phyloP scores from a whole-genome alignment of 2,888 invertebrate genomes.

The Yponomeuta cagnagella region DNA sequence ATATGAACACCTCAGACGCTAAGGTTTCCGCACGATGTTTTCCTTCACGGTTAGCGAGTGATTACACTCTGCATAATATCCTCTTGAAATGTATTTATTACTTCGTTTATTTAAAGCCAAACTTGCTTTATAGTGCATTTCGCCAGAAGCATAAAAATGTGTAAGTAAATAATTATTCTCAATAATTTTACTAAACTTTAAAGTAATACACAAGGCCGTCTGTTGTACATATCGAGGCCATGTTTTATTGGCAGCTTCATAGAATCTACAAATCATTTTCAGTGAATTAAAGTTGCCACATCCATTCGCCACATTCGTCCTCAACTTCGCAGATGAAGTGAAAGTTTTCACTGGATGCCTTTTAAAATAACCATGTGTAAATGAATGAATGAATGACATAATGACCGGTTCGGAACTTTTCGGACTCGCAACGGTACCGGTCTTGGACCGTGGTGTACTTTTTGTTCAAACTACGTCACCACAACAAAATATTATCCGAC shows the following conservation, averaged over 20 bases:
- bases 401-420: conserved; percentile 12
- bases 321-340: conserved; percentile 6
- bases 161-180: too few species aligned
- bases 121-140: too few species aligned
- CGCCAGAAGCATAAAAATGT: too few species aligned
- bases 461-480: not conserved
- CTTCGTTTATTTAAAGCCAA: too few species aligned
- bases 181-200: too few species aligned
- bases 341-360: conserved; percentile 7
- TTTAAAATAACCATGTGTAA: conserved; percentile 10
- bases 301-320: not conserved
- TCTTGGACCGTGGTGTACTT: not conserved
- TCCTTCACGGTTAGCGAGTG: too few species aligned
- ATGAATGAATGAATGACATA: conserved; percentile 14
- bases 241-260: not conserved
- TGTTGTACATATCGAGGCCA: too few species aligned
- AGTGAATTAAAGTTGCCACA: not conserved
- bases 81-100: too few species aligned
- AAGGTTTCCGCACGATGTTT: too few species aligned
- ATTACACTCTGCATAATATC: too few species aligned
- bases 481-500: not conserved
- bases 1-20: too few species aligned
- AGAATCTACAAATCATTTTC: not conserved
- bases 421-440: not conserved
- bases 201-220: too few species aligned